Evolutionary conservation across 2,113 vertebrate species (phyloP), one percentile per base, ranked within the genome.

Genomic region (Dromaius novaehollandiae): DNA sequence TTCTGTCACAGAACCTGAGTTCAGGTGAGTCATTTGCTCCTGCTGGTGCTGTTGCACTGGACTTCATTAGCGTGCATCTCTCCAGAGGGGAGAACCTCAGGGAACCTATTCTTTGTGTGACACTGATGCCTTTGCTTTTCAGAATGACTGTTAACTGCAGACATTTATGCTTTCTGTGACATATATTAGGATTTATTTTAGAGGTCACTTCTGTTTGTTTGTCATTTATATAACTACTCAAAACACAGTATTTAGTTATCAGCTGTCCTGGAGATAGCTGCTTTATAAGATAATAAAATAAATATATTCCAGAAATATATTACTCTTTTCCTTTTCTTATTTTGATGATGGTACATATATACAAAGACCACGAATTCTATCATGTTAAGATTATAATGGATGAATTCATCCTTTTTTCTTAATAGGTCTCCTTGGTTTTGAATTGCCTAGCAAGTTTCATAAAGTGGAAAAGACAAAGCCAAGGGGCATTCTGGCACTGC

Each of bases 401-500:
- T 77, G 46, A 60, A 26, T 91, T 82, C 11, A 11, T 71, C 7
- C 51, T 26, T 22, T 88, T 40, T 46, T 86, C 90, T 93, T 13
- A 95, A 76, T 63, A 78, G 38, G 17, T 85, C 48, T 40, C 86
- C 28, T 70, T 74, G 26, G 40, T 34, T 85, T 77, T 82, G 36
- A 89, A 88, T 91, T 88, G 68, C n/a, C 40, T 88, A 78, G 74
- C 26, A 83, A 85, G 44, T 93, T 88, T 93, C 79, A 81, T 50
- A 68, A 86, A 80, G 19, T 69, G 40, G 66, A 95, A 93, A 86
- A 89, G 55, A 46, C 14, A 80, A 95, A 77, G 79, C 75, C 82
- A 90, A 77, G 14, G 85, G 82, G 68, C 73, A 91, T 93, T 97
- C 95, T 93, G 61, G 26, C 50, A 87, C 42, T 77, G 73, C 26